Evolutionary conservation across 1,140 invertebrate species (phyloP), one percentile per base, ranked within the genome.

Genomic region (Drosophila orosa): DNA sequence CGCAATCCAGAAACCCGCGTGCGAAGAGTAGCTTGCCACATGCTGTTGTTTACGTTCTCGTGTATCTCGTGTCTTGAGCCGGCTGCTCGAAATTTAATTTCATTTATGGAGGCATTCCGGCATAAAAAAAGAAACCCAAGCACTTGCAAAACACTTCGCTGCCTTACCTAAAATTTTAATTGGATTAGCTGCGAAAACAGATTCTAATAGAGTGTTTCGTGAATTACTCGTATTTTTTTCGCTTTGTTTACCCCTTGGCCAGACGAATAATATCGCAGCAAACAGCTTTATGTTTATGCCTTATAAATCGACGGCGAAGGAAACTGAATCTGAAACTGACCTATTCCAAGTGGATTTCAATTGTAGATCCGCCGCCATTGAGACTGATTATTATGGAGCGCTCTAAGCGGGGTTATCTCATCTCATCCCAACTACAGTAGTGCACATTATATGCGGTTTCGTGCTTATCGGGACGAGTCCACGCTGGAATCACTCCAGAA

Each of bases 331-430:
- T 55, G 63, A 86, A 77, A 77, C 83, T 86, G 83, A 86, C 83
- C 83, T 86, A 86, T 76, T 87, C 84, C 79, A 86, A 86, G 79
- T 58, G 19, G 39, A 76, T 69, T 87, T 73, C 83, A 83, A 83
- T 87, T 86, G 81, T 44, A 68, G 67, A 57, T 60, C 31, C n/a
- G 52, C 48, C 22, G 24, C 48, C 24, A 58, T 72, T 39, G 25
- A 22, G 33, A 44, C 15, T 39, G 66, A 56, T 71, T 68, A 56
- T 68, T 68, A 54, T 31, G 65, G 4, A 47, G 37, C 27, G 40
- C 45, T 68, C 9, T 15, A 24, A 10, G 31, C 29, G 65, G 31
- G 67, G 48, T 71, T 68, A 71, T 71, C 67, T 56, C 27, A 10
- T n/a, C 15, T 33, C 48, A 33, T 22, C 44, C 29, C 19, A 63